Base-by-base conservation (phyloP, 2,113 vertebrate genomes). In the Melanocharis versteri region DNA sequence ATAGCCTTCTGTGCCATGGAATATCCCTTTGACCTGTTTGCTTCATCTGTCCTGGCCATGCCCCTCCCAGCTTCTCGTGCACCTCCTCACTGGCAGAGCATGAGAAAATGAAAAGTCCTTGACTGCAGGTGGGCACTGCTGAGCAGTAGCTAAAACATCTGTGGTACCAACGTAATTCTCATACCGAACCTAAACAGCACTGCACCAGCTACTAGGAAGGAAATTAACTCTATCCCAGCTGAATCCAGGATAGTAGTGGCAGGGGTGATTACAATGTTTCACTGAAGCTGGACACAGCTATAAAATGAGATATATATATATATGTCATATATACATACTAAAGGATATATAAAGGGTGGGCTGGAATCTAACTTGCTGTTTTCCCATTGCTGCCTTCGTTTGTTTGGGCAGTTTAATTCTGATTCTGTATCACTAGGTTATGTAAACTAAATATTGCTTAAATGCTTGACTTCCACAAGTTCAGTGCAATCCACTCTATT, bases 381-480 rank as follows among this genome's bases (percentile, higher is more conserved):
- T 80, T 65, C 9, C 40, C 24, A n/a, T 84, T 3, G 4, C 72
- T 95, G 78, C 35, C 33, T 85, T 93, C 9, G 37, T 85, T 94
- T 12, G 30, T 28, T 86, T 78, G 56, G 31, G 71, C 48, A 79
- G 58, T 87, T 91, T 65, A 83, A 57, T 75, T 77, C 35, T 68
- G 56, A 77, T 90, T 86, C 78, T 89, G 24, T 94, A 75, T 93
- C 82, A 87, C 69, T 71, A 72, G 60, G 40, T 96, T 94, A 83
- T 18, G 4, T 85, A 86, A 91, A 66, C n/a, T 83, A 89, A 93
- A 69, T 93, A 80, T 77, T 83, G n/a, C 47, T 93, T 72, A 73
- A 92, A 87, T 84, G 26, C 69, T 78, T 90, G 65, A 71, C 76
- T 92, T 95, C 50, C 85, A 56, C 37, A 88, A 68, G 45, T 79